Base-by-base conservation (phyloP, 2,113 vertebrate species). In the Cnemophilus loriae region DNA sequence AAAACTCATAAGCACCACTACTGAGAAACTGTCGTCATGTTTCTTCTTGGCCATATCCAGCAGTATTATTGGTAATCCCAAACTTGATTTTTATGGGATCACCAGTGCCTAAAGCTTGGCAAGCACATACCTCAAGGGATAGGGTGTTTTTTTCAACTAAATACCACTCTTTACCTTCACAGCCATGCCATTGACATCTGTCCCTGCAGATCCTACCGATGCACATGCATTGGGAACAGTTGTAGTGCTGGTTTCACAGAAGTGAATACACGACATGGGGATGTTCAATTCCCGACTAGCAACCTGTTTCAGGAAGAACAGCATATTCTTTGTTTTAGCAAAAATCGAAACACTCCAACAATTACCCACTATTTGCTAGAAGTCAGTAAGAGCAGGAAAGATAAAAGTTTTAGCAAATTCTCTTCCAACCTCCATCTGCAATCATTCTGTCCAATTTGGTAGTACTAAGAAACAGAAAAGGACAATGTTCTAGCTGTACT, bases 101-200 rank as follows among this genome's bases (percentile, higher is more conserved):
- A 60, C 41, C 55, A 67, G 37, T 22, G 16, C 22, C 47, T 73
- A 9, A 89, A 56, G 19, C 75, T 78, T 64, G 53, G 21, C 44
- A 93, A 71, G 24, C 12, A 52, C 11, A 68, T 30, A 55, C 21
- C 33, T 74, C 0, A 2, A 76, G 28, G 24, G 32, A 52, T 0
- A 26, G 39, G 18, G 23, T 47, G 9, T 32, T 95, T 63, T 73
- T 18, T 63, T 57, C 76, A 84, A 30, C 27, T 44, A 37, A 76
- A 42, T 16, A 44, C 19, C 35, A 9, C 6, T 55, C 20, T 27
- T 91, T 84, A 99, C 99, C 98, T 98, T 98, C 76, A 99, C 98
- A 3, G 99, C 99, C 98, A 98, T 98, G 90, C 99, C 99, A 10
- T 99, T 99, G 95, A 98, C 97, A 21, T 99, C 99, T 0, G 99